Evolutionary conservation across 2,113 vertebrate species (phyloP), one percentile per base, ranked within the genome.

Genomic region (Plectropomus leopardus): DNA sequence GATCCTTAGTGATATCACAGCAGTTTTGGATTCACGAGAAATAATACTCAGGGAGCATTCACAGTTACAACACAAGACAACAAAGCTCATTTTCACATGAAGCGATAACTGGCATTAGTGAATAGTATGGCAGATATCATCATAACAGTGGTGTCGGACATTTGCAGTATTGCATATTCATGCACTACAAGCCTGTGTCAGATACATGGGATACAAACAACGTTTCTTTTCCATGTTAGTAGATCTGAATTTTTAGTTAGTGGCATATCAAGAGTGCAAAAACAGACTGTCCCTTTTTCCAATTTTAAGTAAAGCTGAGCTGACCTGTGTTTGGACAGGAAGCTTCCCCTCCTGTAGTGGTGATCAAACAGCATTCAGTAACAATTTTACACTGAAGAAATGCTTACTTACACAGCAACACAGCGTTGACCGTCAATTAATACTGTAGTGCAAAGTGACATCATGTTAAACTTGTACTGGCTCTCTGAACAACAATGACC

Each of bases 21-120:
- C 87, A 87, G 88, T 92, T 93, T 92, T 89, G 83, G 83, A 86
- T 91, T 93, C 83, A 94, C 87, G 88, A 73, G 74, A 89, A 93
- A 86, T 88, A 92, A 87, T 89, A 93, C 89, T 91, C 80, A 17
- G 40, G 70, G 67, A 89, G 57, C 89, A 89, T 91, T 94, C 92
- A 91, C 91, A 94, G 87, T 89, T 75, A 92, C 86, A 81, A 89
- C 82, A 92, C 77, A 65, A 81, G 71, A 86, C 78, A 58, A 86
- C 54, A 73, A 64, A 85, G 79, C 75, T 89, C 86, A 89, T 78
- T 75, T 91, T 80, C 70, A 92, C 86, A 83, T 72, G 82, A 89
- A 88, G 87, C 84, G 28, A 70, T 79, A 64, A 78, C 71, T 77
- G 72, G 61, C 80, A 61, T 71, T 64, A 77, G 82, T 82, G 79